Conservation (phyloP, 2,888 invertebrate genomes). For the Thereva nobilitata region DNA sequence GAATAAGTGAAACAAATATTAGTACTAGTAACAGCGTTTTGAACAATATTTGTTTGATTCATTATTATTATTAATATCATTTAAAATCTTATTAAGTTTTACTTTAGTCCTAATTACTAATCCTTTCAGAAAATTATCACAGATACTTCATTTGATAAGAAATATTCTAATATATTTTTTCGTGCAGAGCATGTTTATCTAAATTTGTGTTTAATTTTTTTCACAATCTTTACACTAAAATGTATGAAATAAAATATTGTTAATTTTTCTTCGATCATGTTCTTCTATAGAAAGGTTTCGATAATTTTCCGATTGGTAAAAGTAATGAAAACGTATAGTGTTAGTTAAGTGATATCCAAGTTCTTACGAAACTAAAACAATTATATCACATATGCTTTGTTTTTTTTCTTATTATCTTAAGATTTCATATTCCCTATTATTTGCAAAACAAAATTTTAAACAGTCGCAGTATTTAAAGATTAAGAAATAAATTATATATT, state of each 20-base stretch:
- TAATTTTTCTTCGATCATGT: neutral
- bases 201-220: conserved; percentile 20
- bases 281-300: conserved; percentile 14
- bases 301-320: conserved; percentile 36
- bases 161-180: neutral
- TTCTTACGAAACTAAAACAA: conserved; percentile 23
- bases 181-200: neutral
- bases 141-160: conserved; percentile 42
- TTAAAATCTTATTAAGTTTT: neutral
- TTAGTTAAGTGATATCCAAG: conserved; percentile 1
- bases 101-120: conserved; percentile 32
- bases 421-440: conserved; percentile 13
- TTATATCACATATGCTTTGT: conserved; percentile 36
- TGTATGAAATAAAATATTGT: neutral
- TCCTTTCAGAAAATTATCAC: conserved; percentile 43
- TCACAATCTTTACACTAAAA: conserved; percentile 10
- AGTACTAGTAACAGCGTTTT: too few relatives aligned
- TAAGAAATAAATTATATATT: conserved; percentile 4
- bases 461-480: neutral
- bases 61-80: too few relatives aligned
- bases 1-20: too few relatives aligned
- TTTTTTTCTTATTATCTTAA: conserved; percentile 24
- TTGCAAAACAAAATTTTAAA: conserved; percentile 1
- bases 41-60: too few relatives aligned
- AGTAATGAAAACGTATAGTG: neutral